Percentiles rank a stretch among this genome's conserved stretches.
Evolutionary conservation across 2,888 invertebrate species (phyloP).

Genomic region (Ferdinandea cuprea): DNA sequence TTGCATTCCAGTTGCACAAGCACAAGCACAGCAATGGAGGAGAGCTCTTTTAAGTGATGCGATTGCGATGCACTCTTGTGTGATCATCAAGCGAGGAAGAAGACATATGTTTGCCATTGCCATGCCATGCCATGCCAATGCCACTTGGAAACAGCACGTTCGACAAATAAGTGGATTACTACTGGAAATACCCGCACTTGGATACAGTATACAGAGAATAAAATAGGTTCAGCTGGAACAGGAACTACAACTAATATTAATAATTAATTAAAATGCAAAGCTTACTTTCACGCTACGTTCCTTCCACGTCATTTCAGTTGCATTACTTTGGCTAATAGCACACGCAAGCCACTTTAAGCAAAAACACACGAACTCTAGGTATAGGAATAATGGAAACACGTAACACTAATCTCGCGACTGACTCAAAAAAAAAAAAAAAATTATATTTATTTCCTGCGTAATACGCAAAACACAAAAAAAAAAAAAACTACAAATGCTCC

Average conservation of each 20-base stretch:
- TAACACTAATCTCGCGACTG: constrained; percentile 38
- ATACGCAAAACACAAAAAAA: not conserved
- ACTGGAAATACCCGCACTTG: constrained; percentile 51
- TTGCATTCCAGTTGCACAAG: constrained; percentile 30
- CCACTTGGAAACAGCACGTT: constrained; percentile 50
- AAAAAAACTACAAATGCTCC: not conserved
- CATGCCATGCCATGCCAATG: not conserved
- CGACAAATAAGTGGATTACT: constrained; percentile 48
- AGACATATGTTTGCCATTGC: not conserved
- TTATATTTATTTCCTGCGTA: constrained; percentile 31
- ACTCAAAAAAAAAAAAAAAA: too few species aligned
- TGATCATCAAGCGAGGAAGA: constrained; percentile 6
- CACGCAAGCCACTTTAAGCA: not conserved
- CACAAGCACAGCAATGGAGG: too few species aligned
- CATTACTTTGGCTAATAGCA: constrained; percentile 36
- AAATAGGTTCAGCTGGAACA: not conserved
- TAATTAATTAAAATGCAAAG: constrained; percentile 29
- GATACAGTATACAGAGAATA: constrained; percentile 22
- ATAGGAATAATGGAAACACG: constrained; percentile 15
- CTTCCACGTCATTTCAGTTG: constrained; percentile 65
- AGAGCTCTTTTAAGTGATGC: not conserved
- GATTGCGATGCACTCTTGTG: constrained; percentile 23
- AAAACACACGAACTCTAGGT: constrained; percentile 16
- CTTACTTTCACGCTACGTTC: constrained; percentile 62
- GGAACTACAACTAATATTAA: not conserved